Conservation (phyloP, 2,797 vertebrate species). For the Decapterus maruadsi region DNA sequence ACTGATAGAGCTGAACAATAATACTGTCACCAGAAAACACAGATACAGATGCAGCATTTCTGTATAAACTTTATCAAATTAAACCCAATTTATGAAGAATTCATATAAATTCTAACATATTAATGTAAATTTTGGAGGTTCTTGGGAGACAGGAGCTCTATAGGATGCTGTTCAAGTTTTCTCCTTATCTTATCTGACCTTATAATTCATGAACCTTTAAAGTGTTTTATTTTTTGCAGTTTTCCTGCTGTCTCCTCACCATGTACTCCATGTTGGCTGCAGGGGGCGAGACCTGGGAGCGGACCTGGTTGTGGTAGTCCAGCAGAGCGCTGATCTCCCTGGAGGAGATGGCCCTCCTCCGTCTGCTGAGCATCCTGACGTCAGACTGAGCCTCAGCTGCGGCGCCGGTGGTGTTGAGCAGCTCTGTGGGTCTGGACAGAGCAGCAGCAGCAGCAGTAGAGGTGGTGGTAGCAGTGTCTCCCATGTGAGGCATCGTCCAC, state of each 20-base stretch:
- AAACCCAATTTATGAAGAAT: no score
- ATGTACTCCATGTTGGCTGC: slow-evolving; percentile 95
- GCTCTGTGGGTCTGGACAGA: slow-evolving; percentile 76
- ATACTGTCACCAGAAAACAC: no score
- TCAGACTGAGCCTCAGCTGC: slow-evolving; percentile 28
- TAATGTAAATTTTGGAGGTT: no score
- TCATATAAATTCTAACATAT: no score
- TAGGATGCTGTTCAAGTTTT: no score
- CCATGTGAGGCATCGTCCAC: slow-evolving; percentile 80
- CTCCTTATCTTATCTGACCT: no score
- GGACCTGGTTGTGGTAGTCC: slow-evolving; percentile 91
- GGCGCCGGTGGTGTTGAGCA: slow-evolving; percentile 35
- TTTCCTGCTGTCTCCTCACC: slow-evolving; percentile 86
- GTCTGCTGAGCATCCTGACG: slow-evolving; percentile 61
- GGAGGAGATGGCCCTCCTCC: slow-evolving; percentile 84
- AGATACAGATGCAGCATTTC: no score
- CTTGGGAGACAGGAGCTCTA: no score
- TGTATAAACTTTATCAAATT: no score
- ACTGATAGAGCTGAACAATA: no score
- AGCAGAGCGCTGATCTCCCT: slow-evolving; percentile 85
- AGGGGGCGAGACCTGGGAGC: slow-evolving; percentile 88
- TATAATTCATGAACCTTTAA: no score
- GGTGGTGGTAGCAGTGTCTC: slow-evolving; percentile 34
- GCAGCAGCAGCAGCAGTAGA: slow-evolving; percentile 30
- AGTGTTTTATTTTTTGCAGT: no score